Evolutionary conservation across 92 coral and sea anemone genomes (phyloP).

Genomic region (Pocillopora meandrina): DNA sequence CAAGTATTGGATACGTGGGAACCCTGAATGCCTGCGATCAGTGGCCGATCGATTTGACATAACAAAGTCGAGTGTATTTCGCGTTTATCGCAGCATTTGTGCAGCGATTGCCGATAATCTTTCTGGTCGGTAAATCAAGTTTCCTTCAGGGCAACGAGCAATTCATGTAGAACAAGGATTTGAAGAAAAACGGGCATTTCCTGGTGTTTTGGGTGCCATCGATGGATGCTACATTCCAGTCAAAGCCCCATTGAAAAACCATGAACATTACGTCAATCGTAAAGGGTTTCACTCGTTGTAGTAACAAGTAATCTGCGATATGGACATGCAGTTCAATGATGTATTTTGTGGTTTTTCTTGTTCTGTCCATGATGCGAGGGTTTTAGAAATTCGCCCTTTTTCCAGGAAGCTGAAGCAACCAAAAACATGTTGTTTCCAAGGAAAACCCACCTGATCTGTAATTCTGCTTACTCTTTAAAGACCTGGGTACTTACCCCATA

Average conservation of each 20-base stretch:
- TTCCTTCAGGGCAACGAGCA: slow-evolving; percentile 32
- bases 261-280: slow-evolving; percentile 55
- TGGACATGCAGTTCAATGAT: slow-evolving; percentile 40
- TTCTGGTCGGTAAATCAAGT: slow-evolving; percentile 36
- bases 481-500: slow-evolving; percentile 46
- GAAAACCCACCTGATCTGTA: slow-evolving; percentile 44
- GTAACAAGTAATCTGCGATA: slow-evolving; percentile 56
- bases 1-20: slow-evolving; percentile 48
- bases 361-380: slow-evolving; percentile 60
- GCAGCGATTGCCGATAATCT: slow-evolving; percentile 32
- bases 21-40: slow-evolving; percentile 47
- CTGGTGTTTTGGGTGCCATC: slow-evolving; percentile 42
- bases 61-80: slow-evolving; percentile 25
- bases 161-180: slow-evolving; percentile 11
- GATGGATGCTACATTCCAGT: slow-evolving; percentile 52
- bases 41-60: slow-evolving; percentile 59
- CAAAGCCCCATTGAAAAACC: slow-evolving; percentile 41
- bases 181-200: slow-evolving; percentile 40
- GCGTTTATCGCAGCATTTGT: slow-evolving; percentile 38
- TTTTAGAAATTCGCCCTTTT: slow-evolving; percentile 57
- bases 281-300: slow-evolving; percentile 47
- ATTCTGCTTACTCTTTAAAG: slow-evolving; percentile 52
- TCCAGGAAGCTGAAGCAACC: slow-evolving; percentile 39
- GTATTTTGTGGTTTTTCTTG: slow-evolving; percentile 62
- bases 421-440: slow-evolving; percentile 50